Evolutionary conservation across 2,113 vertebrate species (phyloP).

Genomic region (Scomber colias): DNA sequence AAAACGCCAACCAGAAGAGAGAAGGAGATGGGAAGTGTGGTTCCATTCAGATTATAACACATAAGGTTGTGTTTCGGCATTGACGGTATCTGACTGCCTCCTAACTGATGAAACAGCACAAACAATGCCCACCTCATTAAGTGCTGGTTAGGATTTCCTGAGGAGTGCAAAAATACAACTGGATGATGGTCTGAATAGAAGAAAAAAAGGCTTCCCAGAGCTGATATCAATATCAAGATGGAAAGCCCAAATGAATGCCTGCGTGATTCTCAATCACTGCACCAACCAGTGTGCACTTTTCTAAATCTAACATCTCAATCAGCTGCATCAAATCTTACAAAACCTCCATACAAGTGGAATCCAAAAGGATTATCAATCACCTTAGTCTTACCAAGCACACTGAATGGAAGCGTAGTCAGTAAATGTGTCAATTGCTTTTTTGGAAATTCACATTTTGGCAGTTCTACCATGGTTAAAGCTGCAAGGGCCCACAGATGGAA

Average conservation of each 20-base stretch:
- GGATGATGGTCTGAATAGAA: constrained; percentile 32
- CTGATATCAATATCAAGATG: constrained; percentile 32
- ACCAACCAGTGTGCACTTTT: background rate
- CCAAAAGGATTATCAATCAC: background rate
- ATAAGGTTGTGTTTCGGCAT: background rate
- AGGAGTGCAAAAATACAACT: constrained; percentile 29
- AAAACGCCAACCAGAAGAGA: background rate
- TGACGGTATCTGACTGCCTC: constrained; percentile 22
- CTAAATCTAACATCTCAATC: background rate
- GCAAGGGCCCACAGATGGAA: constrained; percentile 24
- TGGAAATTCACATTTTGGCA: too few relatives aligned
- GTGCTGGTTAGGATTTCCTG: constrained; percentile 31
- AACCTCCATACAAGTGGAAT: background rate
- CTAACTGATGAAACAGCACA: constrained; percentile 28
- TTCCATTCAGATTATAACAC: background rate
- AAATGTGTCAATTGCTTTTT: too few relatives aligned
- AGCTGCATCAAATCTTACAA: constrained; percentile 7
- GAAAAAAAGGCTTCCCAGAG: constrained; percentile 21
- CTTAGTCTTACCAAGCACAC: too few relatives aligned
- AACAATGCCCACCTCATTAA: constrained; percentile 19
- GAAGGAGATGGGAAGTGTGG: background rate
- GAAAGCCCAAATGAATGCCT: constrained; percentile 24
- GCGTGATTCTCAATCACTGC: constrained; percentile 2
- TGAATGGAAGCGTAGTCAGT: too few relatives aligned
- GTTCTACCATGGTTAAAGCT: background rate